Evolutionary conservation across 2,888 invertebrate species (phyloP), one percentile per base, ranked within the genome.

Genomic region (Oligia strigilis): DNA sequence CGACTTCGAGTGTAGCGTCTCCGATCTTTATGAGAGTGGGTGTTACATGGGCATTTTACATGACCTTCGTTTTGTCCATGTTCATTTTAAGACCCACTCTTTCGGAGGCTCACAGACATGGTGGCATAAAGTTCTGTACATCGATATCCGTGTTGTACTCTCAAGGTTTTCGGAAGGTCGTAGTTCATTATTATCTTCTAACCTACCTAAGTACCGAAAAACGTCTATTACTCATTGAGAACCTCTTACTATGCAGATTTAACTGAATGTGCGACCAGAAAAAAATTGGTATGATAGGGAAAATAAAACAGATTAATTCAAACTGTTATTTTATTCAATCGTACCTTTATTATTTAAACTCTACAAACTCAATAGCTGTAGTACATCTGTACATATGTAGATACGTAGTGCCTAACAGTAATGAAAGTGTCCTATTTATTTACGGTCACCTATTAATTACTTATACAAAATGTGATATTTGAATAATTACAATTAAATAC

Each of bases 401-500:
- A 19, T 13, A 52, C 36, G 19, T 58, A 49, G n/a, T 67, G 40
- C 29, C 5, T n/a, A 52, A 46, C 5, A 43, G n/a, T 19, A 14
- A 8, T 36, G 9, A 55, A 40, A 40, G 23, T 19, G 29, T 2
- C 23, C 14, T 67, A 2, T n/a, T 2, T 52, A 36, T 36, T 43
- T 36, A 14, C 11, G 6, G 36, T 29, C 9, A 9, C 29, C 4
- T 17, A 23, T 14, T n/a, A 66, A 14, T 19, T 29, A 60, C 4
- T 92, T 90, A 94, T 49, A 92, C 69, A 80, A 95, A 93, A 86
- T 95, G 94, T 71, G 93, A 93, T 65, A 95, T 89, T 90, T 96
- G 96, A 83, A 96, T 93, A 55, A 95, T 93, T 43, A 96, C 92
- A 88, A 96, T 95, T 72, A 96, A 92, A 85, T 95, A 96, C 0